These are phyloP conservation scores for Heliconius hermathena DNA, from an alignment of 1,140 invertebrate species.

Conservation along the genomic window DNA sequence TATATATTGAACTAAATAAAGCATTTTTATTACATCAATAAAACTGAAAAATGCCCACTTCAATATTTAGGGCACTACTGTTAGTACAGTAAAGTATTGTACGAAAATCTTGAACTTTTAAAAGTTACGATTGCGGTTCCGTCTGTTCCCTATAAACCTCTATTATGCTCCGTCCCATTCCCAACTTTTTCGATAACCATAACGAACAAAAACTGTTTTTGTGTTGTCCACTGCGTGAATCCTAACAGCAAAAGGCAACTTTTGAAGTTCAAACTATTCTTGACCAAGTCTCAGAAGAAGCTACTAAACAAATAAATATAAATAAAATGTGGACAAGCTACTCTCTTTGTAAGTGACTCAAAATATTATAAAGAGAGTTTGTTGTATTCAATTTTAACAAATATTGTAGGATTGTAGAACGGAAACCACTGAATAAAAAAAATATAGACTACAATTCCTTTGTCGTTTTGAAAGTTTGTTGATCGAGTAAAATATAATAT, in stretches of 20 bases:
- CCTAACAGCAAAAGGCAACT: constrained; percentile 47
- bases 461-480: too few relatives aligned
- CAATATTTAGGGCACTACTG: not conserved
- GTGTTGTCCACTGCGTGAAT: constrained; percentile 43
- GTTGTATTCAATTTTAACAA: not conserved
- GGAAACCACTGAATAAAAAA: not conserved
- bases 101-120: constrained; percentile 33
- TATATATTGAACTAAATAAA: too few relatives aligned
- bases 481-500: too few relatives aligned
- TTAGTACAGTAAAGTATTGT: not conserved
- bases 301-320: constrained; percentile 40
- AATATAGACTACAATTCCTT: not conserved
- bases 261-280: constrained; percentile 44
- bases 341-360: not conserved
- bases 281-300: constrained; percentile 39
- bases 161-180: constrained; percentile 37
- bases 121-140: constrained; percentile 38
- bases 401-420: too few relatives aligned
- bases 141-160: constrained; percentile 49
- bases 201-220: constrained; percentile 50
- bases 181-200: constrained; percentile 58
- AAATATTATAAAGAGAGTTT: not conserved
- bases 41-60: not conserved
- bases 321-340: constrained; percentile 22
- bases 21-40: too few relatives aligned